A percentile compares a stretch with the other conserved stretches of the same genome.
Conservation (phyloP, 2,888 invertebrate genomes). For the Pemphredon lugubris region DNA sequence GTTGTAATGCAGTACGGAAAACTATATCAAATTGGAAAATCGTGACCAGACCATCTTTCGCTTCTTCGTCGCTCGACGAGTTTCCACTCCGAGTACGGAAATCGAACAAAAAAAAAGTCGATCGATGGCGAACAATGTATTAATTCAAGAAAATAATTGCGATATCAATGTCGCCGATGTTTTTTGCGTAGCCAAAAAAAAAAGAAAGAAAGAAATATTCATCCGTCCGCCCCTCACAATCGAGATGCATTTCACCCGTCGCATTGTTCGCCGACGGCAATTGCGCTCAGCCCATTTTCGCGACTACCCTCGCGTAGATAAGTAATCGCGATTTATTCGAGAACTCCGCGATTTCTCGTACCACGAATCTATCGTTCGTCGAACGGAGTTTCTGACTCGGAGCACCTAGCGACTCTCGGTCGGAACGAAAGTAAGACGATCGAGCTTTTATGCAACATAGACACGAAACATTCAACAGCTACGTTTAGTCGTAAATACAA, state of each 20-base stretch:
- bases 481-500: neutral
- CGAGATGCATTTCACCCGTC: slow-evolving; percentile 13
- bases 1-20: too few relatives aligned
- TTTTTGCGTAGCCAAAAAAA: too few relatives aligned
- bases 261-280: slow-evolving; percentile 31
- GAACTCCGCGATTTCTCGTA: neutral
- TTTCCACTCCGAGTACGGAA: too few relatives aligned
- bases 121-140: too few relatives aligned
- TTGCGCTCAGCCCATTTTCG: slow-evolving; percentile 1
- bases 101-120: too few relatives aligned
- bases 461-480: neutral
- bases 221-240: neutral
- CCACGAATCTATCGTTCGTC: neutral
- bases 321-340: neutral
- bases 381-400: neutral
- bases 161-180: too few relatives aligned
- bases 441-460: neutral
- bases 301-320: neutral
- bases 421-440: neutral
- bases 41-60: too few relatives aligned
- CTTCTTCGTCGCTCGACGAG: too few relatives aligned
- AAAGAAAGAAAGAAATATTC: too few relatives aligned
- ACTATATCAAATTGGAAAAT: too few relatives aligned
- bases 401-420: neutral
- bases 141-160: too few relatives aligned